Evolutionary conservation across 1,140 invertebrate species (phyloP), one percentile per base, ranked within the genome.

Genomic region (Calliphora vicina): DNA sequence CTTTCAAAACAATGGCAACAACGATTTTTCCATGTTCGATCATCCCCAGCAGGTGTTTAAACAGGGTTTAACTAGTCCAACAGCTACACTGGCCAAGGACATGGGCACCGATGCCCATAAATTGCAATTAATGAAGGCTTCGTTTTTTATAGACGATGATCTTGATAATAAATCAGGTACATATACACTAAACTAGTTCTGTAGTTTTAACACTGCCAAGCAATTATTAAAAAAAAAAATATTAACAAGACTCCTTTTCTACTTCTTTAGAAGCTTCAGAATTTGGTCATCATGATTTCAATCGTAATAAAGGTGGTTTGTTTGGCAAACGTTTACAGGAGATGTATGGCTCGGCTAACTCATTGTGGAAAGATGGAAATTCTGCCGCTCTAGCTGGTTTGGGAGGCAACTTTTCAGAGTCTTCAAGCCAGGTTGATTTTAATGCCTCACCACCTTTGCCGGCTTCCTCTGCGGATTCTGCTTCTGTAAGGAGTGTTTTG

Each of bases 61-160:
- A 80, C 45, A 80, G 4, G 81, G 82, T 12, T 57, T 83, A 17
- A 84, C 83, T 26, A 94, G 93, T 85, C 93, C 93, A 27, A 92
- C 92, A 0, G 90, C 92, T 2, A 89, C 91, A 57, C 88, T 95
- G n/a, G 94, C 94, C 2, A 82, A 86, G 15, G 91, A 92, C 20
- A 86, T 91, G 73, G 94, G 93, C 29, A 93, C 94, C 1, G 92
- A 94, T 84, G 91, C 93, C 27, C 93, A 94, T 84, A 94, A 93
- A 86, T 92, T 97, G 27, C 96, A 97, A 87, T 91, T 96, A 8
- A 97, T 97, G 96, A 97, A 97, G 89, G 96, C 96, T 0, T 96
- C 95, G 2, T 94, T 97, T 12, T 91, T 91, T 42, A 80, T 84
- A 2, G 87, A 87, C 0, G 86, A 88, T 45, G 50, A 57, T 57